Base-by-base conservation (phyloP, 2,888 invertebrate species). In the Iselma pallidipennis region DNA sequence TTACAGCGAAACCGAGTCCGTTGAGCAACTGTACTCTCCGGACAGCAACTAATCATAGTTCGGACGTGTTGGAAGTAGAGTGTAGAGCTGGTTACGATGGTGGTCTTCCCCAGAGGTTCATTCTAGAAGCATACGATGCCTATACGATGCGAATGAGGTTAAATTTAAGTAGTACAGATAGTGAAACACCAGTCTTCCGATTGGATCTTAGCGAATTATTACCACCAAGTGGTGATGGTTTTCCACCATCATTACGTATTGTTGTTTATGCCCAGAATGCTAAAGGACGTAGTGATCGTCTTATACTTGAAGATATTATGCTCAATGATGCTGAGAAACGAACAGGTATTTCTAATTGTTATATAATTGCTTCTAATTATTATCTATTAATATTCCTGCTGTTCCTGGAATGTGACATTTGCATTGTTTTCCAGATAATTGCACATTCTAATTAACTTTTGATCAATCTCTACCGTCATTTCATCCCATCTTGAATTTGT, bases 31-130 rank as follows among this genome's bases (percentile, higher is more conserved):
- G 95, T 81, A 94, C 94, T 23, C 85, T 95, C 48, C 89, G 90
- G 74, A 86, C 87, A 49, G 88, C 90, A 51, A 82, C 84, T 54
- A 87, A 87, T 76, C 83, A 83, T 68, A 86, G 83, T 64, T 76
- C 82, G 29, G 86, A 87, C 71, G 81, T 84, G 55, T 82, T 95
- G 75, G 91, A 92, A 75, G 88, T 95, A 61, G 91, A 93, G 73
- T 95, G 95, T 80, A 88, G 92, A 61, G 88, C 92, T 0, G 95
- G 95, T 49, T 94, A 94, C 80, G 94, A 95, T 76, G 95, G 95
- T 1, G 95, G 95, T 0, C 85, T 95, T 61, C 91, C 92, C 45
- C 95, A 95, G 80, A 88, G 89, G 66, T 95, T 95, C 82, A 84
- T 91, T 55, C 82, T 95, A 61, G 94, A 95, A 80, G 93, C 94